Evolutionary conservation across 1,140 invertebrate genomes (phyloP).

Genomic region (Diorhabda carinulata): DNA sequence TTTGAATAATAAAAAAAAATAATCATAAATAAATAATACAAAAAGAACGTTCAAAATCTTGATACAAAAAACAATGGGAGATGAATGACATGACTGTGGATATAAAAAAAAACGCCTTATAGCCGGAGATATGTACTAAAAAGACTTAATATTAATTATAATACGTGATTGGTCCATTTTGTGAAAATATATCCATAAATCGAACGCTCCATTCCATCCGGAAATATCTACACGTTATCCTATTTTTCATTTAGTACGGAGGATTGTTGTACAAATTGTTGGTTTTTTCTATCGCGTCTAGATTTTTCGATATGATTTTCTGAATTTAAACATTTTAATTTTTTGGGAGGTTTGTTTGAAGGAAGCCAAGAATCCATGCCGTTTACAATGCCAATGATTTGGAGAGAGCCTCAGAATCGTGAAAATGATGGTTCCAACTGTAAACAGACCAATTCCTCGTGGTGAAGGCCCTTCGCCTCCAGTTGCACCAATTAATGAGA

Average conservation of each 20-base stretch:
- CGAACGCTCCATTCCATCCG: constrained; percentile 23
- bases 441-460: no score
- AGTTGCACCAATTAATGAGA: no score
- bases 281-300: no score
- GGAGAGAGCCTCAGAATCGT: no score
- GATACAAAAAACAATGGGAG: constrained; percentile 19
- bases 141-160: constrained; percentile 38
- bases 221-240: constrained; percentile 15
- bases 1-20: neutral
- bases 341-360: no score
- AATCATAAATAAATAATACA: neutral
- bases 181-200: constrained; percentile 38
- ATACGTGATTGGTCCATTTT: constrained; percentile 41
- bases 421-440: no score
- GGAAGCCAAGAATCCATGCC: no score
- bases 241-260: neutral
- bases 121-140: constrained; percentile 18
- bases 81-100: constrained; percentile 24
- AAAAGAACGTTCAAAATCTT: constrained; percentile 7
- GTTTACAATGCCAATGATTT: no score
- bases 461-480: no score
- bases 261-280: neutral
- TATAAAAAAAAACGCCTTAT: constrained; percentile 16
- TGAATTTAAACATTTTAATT: no score
- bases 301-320: no score